Conservation (phyloP, 1,140 invertebrate species). For the Bombus consobrinus region DNA sequence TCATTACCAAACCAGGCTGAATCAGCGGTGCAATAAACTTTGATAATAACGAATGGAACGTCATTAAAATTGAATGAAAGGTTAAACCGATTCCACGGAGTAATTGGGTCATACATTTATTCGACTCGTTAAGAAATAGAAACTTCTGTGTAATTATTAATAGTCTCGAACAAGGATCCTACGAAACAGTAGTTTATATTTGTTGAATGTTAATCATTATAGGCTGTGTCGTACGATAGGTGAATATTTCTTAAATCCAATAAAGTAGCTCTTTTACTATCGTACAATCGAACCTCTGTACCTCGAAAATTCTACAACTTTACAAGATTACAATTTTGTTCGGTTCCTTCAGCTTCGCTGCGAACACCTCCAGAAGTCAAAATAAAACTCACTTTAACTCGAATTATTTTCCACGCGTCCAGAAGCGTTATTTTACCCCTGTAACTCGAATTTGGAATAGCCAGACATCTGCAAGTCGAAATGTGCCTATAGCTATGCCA, state of each 20-base stretch:
- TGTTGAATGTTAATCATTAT: not conserved
- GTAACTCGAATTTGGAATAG: too few species aligned
- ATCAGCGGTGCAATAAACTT: not conserved
- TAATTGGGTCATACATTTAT: not conserved
- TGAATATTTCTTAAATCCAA: not conserved
- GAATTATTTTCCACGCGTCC: too few species aligned
- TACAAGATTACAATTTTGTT: too few species aligned
- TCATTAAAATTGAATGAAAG: not conserved
- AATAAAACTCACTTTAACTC: too few species aligned
- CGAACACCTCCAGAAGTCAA: too few species aligned
- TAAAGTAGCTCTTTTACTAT: not conserved
- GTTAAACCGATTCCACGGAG: not conserved
- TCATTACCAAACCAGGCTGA: not conserved
- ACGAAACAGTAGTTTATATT: not conserved
- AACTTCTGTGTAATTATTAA: not conserved
- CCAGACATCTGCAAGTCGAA: too few species aligned
- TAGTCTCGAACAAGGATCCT: not conserved
- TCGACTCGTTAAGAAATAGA: not conserved
- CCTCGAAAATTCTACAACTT: too few species aligned
- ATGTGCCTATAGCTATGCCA: too few species aligned
- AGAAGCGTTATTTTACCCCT: too few species aligned
- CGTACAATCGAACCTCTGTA: too few species aligned
- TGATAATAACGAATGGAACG: slow-evolving; percentile 1
- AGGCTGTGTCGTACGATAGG: not conserved
- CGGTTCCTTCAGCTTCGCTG: too few species aligned